Conservation (phyloP, 2,113 vertebrate species). For the Syngnathus floridae region DNA sequence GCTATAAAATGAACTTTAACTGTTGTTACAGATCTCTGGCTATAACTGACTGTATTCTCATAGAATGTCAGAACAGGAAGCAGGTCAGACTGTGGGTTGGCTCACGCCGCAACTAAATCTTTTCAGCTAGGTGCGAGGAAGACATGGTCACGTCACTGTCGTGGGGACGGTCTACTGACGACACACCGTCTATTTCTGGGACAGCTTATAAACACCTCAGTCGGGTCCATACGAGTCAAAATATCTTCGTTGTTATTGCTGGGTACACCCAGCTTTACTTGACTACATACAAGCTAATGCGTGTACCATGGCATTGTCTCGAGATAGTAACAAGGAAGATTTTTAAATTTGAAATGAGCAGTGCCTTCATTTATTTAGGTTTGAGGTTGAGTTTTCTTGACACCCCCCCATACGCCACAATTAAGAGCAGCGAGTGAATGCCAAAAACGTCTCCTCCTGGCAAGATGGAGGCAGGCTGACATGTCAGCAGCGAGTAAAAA, state of each 20-base stretch:
- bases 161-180: conserved; percentile 37
- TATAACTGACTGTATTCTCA: conserved; percentile 24
- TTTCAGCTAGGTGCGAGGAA: conserved; percentile 52
- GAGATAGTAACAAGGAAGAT: conserved; percentile 8
- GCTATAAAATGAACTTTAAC: background rate
- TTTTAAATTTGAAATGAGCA: too few relatives aligned
- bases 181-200: conserved; percentile 36
- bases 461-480: conserved; percentile 48
- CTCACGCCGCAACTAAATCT: conserved; percentile 46
- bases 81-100: conserved; percentile 54
- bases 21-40: conserved; percentile 7
- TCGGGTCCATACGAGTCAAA: background rate
- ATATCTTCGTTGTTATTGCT: background rate
- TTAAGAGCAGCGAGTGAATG: conserved; percentile 35
- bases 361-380: conserved; percentile 20
- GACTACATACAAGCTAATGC: too few relatives aligned
- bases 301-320: conserved; percentile 18
- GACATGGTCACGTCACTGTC: conserved; percentile 57
- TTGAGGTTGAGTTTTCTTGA: conserved; percentile 65
- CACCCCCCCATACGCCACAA: conserved; percentile 62
- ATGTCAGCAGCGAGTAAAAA: conserved; percentile 62
- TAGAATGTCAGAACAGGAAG: conserved; percentile 66
- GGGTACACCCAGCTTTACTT: background rate
- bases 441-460: conserved; percentile 31
- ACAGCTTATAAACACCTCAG: conserved; percentile 18